Evolutionary conservation across 2,888 invertebrate genomes (phyloP), one percentile per base, ranked within the genome.

Genomic region (Patella depressa): DNA sequence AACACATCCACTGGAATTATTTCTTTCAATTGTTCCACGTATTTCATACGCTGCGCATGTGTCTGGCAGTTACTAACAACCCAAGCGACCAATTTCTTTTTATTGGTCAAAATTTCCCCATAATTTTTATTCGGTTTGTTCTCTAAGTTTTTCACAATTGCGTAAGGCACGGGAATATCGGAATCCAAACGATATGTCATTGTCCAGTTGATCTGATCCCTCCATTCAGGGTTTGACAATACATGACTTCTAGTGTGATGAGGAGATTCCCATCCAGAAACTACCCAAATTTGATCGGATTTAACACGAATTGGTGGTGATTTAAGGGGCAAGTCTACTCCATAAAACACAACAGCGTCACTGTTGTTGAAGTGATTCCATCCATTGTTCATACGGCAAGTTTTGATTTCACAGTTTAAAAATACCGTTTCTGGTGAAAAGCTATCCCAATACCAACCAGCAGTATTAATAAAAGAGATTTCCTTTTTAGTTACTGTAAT

Each of bases 181-280:
- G 85, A 82, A 70, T 82, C 84, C 3, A 57, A 24, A 24, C 84
- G 71, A 69, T 83, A 83, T 12, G 81, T 83, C 81, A 81, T 81
- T 12, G 85, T 81, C 79, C 79, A 78, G 77, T 85, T 85, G 19
- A 65, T 19, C 12, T 65, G 12, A 3, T 65, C 14, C 14, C 24
- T 65, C 19, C 11, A 65, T 11, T 24, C 24, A 0, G 19, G 19
- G 19, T 65, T 65, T 24, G 19, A 24, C 19, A 65, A 65, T 24
- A 24, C 65, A 11, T 19, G 12, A 24, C 19, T 24, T 24, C 24
- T 24, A 11, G 65, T 24, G 14, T 19, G 24, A 24, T n/a, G 15
- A 14, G 65, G 65, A 24, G 19, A 65, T 19, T 65, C 65, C 65
- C 65, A 65, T 3, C 3, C 65, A 7, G 65, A 19, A 65, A 65